Evolutionary conservation across 2,797 vertebrate species (phyloP).

Genomic region (Argya squamiceps): DNA sequence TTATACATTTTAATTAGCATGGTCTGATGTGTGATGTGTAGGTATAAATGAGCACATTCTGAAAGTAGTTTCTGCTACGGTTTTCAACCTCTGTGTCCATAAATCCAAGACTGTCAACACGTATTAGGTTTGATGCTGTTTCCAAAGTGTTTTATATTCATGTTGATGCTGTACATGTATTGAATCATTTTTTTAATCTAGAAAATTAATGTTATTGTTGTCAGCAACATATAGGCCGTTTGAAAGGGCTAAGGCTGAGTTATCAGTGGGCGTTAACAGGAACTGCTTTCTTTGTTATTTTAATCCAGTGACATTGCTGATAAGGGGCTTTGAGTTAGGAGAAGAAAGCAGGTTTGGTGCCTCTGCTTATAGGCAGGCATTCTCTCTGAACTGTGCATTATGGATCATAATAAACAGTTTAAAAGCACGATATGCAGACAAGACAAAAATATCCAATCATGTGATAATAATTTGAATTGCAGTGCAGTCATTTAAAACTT

Average conservation of each 20-base stretch:
- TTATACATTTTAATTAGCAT: neutral
- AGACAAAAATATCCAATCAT: neutral
- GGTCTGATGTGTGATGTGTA: neutral
- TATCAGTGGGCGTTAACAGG: neutral
- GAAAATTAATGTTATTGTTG: neutral
- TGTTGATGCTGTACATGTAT: neutral
- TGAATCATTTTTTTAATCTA: neutral
- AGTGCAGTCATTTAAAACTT: neutral
- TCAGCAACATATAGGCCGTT: neutral
- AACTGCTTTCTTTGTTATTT: constrained; percentile 14
- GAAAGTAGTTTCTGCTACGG: neutral
- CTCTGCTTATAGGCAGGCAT: neutral
- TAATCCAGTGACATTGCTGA: neutral
- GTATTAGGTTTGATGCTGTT: neutral
- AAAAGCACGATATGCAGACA: neutral
- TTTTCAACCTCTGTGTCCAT: neutral
- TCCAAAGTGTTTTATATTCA: neutral
- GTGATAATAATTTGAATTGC: neutral
- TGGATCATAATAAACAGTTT: neutral
- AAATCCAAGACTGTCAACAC: neutral
- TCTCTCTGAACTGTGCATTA: neutral
- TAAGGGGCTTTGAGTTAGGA: neutral
- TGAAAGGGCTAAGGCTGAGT: neutral
- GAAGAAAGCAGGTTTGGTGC: neutral
- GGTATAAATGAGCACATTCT: neutral